Conservation (phyloP, 2,797 vertebrate genomes). For the Phaenicophaeus curvirostris region DNA sequence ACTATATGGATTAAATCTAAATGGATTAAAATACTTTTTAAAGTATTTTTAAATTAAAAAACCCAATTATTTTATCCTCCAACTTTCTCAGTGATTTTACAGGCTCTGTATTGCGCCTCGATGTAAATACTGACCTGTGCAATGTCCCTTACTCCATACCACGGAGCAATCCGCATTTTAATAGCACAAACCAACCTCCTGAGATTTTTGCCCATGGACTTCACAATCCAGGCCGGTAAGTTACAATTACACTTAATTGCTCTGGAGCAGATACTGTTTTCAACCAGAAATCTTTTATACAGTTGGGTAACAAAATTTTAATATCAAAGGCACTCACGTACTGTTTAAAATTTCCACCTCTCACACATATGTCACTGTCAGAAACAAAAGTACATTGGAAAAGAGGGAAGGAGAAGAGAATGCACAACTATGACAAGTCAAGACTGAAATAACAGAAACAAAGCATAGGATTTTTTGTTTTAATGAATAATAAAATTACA, state of each 20-base stretch:
- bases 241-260: background rate
- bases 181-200: constrained; percentile 98
- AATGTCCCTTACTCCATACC: constrained; percentile 90
- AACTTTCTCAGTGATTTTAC: constrained; percentile 91
- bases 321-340: background rate
- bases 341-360: background rate
- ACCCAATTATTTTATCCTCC: constrained; percentile 19
- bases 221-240: constrained; percentile 97
- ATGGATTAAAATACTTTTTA: background rate
- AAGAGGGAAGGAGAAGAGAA: background rate
- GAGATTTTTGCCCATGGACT: constrained; percentile 98
- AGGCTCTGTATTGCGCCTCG: constrained; percentile 92
- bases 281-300: background rate
- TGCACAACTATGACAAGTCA: background rate
- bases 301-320: background rate
- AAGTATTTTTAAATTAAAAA: background rate
- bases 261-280: background rate
- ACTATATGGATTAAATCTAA: background rate
- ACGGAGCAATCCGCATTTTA: constrained; percentile 94
- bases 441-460: background rate
- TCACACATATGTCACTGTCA: background rate
- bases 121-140: constrained; percentile 92
- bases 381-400: background rate
- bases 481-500: background rate
- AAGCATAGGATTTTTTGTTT: background rate